Base-by-base conservation (phyloP, 1,140 invertebrate genomes). In the Maconellicoccus hirsutus region DNA sequence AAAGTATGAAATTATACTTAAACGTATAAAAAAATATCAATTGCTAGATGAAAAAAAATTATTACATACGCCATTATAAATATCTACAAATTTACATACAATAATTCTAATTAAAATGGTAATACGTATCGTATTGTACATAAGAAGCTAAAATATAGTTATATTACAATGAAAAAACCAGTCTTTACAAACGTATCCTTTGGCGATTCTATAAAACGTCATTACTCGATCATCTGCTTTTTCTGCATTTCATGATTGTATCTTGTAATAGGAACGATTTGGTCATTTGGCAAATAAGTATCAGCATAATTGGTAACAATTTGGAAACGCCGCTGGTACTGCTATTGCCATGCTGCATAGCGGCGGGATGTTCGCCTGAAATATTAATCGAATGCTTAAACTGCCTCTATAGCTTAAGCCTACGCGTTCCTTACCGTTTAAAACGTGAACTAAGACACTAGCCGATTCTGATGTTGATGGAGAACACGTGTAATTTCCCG, bases 401-500 rank as follows among this genome's bases (percentile, higher is more conserved):
- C n/a, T n/a, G n/a, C n/a, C n/a, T n/a, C n/a, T n/a, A n/a, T n/a
- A n/a, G n/a, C n/a, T n/a, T n/a, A n/a, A 59, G 59, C 6, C 3
- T 59, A 6, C 2, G 14, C 23, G 2, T 59, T 4, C n/a, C n/a
- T n/a, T n/a, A 86, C 85, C 84, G 77, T 85, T 85, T 70, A 86
- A 79, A 33, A 86, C 84, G 77, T 85, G 83, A 25, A 86, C 84
- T 29, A 84, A 78, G 38, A 86, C 83, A 71, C 83, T 84, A 23
- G 84, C 81, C 66, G 83, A 81, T 70, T 85, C 82, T 19, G 82
- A 82, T 71, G 83, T 83, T 59, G 82, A 81, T 78, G 90, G 89
- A 12, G 89, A 85, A 77, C 91, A 94, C 7, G 91, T 93, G 79
- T 93, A 94, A 81, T 93, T 93, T 19, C 91, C 91, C 7, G 90